phyloP scores from a whole-genome alignment of 2,888 invertebrate genomes.

The Aphidoletes aphidimyza region DNA sequence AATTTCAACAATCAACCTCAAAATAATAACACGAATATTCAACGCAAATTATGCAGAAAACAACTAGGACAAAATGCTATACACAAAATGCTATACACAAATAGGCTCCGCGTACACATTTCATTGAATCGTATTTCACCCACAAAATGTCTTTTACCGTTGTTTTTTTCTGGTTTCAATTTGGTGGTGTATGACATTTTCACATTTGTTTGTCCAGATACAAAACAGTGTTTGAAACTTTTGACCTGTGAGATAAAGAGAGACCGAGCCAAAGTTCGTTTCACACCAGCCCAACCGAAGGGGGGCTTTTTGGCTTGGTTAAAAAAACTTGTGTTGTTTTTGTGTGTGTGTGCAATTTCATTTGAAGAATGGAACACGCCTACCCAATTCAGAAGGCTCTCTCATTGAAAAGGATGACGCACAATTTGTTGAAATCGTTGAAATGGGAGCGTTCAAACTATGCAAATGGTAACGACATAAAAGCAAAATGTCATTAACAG shows the following conservation, averaged over 20 bases:
- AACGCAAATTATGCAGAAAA: conserved; percentile 16
- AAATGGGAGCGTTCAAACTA: conserved; percentile 3
- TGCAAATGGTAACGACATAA: conserved; percentile 43
- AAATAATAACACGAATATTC: background rate
- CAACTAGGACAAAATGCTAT: background rate
- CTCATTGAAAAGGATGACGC: background rate
- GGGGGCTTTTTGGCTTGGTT: background rate
- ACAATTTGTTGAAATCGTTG: background rate
- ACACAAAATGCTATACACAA: background rate
- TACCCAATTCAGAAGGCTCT: background rate
- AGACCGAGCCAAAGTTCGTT: no score
- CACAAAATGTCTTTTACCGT: background rate
- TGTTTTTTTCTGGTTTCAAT: background rate
- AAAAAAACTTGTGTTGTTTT: background rate
- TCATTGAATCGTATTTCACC: background rate
- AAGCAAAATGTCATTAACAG: conserved; percentile 42
- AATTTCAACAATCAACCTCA: conserved; percentile 5
- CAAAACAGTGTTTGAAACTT: background rate
- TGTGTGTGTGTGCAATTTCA: background rate
- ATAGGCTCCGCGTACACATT: conserved; percentile 19
- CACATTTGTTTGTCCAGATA: background rate
- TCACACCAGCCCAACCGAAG: background rate
- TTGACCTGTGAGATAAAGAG: background rate
- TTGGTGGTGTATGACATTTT: no score
- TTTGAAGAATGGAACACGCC: background rate